Evolutionary conservation across 2,113 vertebrate species (phyloP).

Genomic region (Cinclus cinclus): DNA sequence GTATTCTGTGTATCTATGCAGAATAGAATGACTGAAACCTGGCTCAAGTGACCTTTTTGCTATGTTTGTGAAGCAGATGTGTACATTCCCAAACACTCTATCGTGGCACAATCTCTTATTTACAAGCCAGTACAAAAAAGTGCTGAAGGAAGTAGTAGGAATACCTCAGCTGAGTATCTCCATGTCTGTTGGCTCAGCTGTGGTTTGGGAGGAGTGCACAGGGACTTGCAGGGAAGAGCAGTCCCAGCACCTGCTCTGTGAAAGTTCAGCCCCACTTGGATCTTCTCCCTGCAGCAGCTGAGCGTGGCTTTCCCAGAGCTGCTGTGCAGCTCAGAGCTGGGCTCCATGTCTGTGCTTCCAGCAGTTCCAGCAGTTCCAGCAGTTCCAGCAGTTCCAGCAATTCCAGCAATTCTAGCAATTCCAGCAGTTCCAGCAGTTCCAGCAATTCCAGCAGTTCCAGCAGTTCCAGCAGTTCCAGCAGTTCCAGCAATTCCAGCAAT

Average conservation of each 20-base stretch:
- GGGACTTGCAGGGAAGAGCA: neutral
- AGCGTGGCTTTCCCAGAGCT: neutral
- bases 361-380: neutral
- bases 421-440: too few species aligned
- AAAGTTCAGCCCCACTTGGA: neutral
- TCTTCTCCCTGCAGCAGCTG: rapidly evolving
- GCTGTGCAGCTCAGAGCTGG: neutral
- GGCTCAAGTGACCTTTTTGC: neutral
- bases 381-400: too few species aligned
- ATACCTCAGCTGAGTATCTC: neutral
- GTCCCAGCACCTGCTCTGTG: neutral
- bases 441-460: too few species aligned
- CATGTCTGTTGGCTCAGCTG: neutral
- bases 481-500: too few species aligned
- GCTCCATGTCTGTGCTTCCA: neutral
- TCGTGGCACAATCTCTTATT: neutral
- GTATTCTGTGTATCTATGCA: neutral
- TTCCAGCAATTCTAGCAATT: too few species aligned
- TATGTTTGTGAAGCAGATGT: neutral
- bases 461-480: too few species aligned
- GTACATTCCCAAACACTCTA: neutral
- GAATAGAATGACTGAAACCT: neutral
- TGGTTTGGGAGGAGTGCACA: neutral
- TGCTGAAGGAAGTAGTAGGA: neutral
- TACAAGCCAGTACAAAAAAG: neutral